Conservation (phyloP, 2,888 invertebrate species). For the Idaea dimidiata region DNA sequence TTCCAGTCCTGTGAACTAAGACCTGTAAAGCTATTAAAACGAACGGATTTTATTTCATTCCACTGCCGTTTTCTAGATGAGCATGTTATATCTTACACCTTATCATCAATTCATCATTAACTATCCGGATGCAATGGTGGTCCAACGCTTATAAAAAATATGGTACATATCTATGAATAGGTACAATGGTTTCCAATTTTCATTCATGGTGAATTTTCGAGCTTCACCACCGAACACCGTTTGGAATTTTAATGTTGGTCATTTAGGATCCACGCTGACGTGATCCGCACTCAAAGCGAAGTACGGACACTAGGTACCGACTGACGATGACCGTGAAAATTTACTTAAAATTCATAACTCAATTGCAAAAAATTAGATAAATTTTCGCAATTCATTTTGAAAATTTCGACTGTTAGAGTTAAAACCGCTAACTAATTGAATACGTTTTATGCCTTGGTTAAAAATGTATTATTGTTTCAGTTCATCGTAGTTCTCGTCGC, state of each 20-base stretch:
- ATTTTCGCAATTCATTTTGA: not conserved
- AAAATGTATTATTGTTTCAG: slow-evolving; percentile 37
- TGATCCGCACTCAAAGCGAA: slow-evolving; percentile 19
- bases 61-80: no score
- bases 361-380: not conserved
- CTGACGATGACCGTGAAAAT: slow-evolving; percentile 19
- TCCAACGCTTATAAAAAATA: not conserved
- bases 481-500: slow-evolving; percentile 59
- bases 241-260: slow-evolving; percentile 18
- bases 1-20: no score
- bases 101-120: no score
- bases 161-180: not conserved
- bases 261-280: slow-evolving; percentile 16
- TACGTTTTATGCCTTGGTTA: not conserved
- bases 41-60: no score
- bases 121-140: no score
- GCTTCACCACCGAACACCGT: not conserved
- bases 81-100: no score
- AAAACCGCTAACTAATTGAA: not conserved
- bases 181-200: not conserved
- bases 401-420: not conserved
- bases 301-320: slow-evolving; percentile 9
- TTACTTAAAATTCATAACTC: slow-evolving; percentile 20
- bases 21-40: no score
- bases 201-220: not conserved